phyloP scores from a whole-genome alignment of 2,888 invertebrate genomes.

The Nysson spinosus region DNA sequence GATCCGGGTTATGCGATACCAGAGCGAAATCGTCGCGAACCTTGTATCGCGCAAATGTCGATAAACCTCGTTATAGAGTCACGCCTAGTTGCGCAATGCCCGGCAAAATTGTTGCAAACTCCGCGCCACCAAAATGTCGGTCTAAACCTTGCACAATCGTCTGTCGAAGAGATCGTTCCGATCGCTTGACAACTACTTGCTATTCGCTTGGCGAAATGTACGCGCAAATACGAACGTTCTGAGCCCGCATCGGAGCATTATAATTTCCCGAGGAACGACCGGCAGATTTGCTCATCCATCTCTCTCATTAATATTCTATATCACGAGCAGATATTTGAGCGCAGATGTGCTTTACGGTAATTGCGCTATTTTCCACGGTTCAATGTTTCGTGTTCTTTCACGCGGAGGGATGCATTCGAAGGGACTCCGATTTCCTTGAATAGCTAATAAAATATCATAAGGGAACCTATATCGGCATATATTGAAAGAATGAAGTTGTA shows the following conservation, averaged over 20 bases:
- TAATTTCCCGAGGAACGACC: slow-evolving; percentile 41
- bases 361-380: slow-evolving; percentile 17
- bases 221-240: slow-evolving; percentile 27
- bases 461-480: too few relatives aligned
- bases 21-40: slow-evolving; percentile 11
- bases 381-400: not conserved
- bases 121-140: slow-evolving; percentile 37
- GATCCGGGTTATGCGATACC: too few relatives aligned
- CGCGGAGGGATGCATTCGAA: not conserved
- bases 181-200: slow-evolving; percentile 34
- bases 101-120: slow-evolving; percentile 34
- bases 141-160: slow-evolving; percentile 44
- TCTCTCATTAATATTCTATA: slow-evolving; percentile 36
- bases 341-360: slow-evolving; percentile 37
- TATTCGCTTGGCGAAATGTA: slow-evolving; percentile 46
- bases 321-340: slow-evolving; percentile 28
- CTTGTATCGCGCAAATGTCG: slow-evolving; percentile 10
- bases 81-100: slow-evolving; percentile 17
- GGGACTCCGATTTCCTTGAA: too few relatives aligned
- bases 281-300: slow-evolving; percentile 28
- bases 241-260: slow-evolving; percentile 48
- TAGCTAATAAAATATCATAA: too few relatives aligned
- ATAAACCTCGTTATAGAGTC: slow-evolving; percentile 18
- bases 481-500: too few relatives aligned
- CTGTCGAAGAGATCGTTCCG: slow-evolving; percentile 6